These are phyloP conservation scores for Uromys caudimaculatus DNA, from an alignment of 2,797 vertebrate species.

Conservation along the genomic window DNA sequence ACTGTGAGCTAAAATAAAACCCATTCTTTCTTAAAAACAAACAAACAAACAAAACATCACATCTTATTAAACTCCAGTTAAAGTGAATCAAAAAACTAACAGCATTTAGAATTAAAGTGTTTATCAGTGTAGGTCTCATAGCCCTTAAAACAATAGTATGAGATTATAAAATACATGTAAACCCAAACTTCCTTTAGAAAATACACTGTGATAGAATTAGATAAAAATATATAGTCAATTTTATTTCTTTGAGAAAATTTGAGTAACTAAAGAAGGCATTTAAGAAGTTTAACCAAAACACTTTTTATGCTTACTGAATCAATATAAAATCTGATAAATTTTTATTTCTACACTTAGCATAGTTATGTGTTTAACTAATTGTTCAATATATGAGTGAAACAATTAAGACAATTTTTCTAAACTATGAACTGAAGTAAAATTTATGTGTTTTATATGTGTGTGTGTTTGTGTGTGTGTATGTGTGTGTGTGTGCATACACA, in stretches of 20 bases:
- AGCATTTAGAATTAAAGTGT: background rate
- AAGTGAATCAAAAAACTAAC: background rate
- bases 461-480: background rate
- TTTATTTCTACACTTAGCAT: background rate
- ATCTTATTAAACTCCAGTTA: background rate
- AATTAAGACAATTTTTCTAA: slow-evolving; percentile 16
- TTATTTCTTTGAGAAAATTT: background rate
- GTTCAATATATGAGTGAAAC: background rate
- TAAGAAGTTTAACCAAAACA: background rate
- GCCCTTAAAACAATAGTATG: background rate
- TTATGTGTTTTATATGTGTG: background rate
- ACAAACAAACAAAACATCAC: background rate
- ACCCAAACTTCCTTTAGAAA: background rate
- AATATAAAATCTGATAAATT: background rate
- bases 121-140: background rate
- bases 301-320: background rate
- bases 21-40: background rate
- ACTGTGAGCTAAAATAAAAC: background rate
- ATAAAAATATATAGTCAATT: background rate
- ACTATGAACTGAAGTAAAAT: background rate
- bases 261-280: background rate
- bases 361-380: background rate
- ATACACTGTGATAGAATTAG: background rate
- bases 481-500: too few relatives aligned
- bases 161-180: background rate